Base-by-base conservation (phyloP, 37 sponge, comb jelly and placozoan genomes). In the Mnemiopsis leidyi region DNA sequence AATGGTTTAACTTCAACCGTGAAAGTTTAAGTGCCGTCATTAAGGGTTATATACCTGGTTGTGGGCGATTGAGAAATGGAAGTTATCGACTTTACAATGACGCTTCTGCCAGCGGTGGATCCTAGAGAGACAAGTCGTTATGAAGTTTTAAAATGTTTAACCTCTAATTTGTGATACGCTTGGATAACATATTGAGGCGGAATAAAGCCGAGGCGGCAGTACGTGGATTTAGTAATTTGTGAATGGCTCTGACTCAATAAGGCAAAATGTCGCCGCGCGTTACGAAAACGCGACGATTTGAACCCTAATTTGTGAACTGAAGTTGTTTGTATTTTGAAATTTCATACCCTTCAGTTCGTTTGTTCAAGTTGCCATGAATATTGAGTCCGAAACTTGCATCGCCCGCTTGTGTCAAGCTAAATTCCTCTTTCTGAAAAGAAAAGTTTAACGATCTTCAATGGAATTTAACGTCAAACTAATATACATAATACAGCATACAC, bases 321-420 rank as follows among this genome's bases (percentile, higher is more conserved):
- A 48, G 5, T 48, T 13, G 61, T 67, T 67, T 67, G 18, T 67
- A 20, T n/a, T n/a, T n/a, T n/a, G 38, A 20, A 85, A 85, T 36
- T n/a, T 40, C 90, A 20, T 39, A 85, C 90, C 61, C 61, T 85
- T 85, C 90, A 38, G 90, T 85, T 18, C 90, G 90, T 40, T 85
- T 85, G 48, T 85, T 85, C 24, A 85, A 25, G 23, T 85, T 85
- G 18, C 90, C 90, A 3, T 25, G 21, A 39, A 85, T 85, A 18
- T 40, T 40, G 1, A 85, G 39, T 13, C 90, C 90, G 39, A 36
- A 85, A 85, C 90, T 85, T 13, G 32, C 35, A 29, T 85, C 90
- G 2, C 90, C 90, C 0, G 90, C 90, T 85, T 85, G 90, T 2
- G 90, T 85, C 90, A 85, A 39, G 24, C 90, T 85, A 37, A 40